Evolutionary conservation across 2,797 vertebrate species (phyloP).

Genomic region (Pseudochirops cupreus): DNA sequence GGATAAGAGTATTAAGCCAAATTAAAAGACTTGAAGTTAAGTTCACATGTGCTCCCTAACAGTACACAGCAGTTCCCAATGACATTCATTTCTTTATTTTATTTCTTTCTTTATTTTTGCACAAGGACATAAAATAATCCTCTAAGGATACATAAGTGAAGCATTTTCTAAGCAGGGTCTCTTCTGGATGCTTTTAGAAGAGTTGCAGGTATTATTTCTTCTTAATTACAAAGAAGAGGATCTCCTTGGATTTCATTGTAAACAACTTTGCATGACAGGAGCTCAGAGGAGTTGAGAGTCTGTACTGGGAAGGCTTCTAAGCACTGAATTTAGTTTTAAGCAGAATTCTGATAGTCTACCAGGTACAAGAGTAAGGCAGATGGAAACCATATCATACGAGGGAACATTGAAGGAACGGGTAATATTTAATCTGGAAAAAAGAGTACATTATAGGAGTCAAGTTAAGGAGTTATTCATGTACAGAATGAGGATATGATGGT

Average conservation of each 20-base stretch:
- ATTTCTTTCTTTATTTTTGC: neutral
- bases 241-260: neutral
- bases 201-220: neutral
- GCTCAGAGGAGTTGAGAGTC: neutral
- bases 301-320: neutral
- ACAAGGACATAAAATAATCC: neutral
- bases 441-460: neutral
- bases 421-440: neutral
- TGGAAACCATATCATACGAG: neutral
- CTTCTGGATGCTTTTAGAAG: neutral
- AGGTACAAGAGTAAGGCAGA: neutral
- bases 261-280: neutral
- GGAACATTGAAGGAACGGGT: neutral
- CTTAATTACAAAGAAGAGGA: neutral
- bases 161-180: neutral
- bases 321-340: neutral
- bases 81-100: neutral
- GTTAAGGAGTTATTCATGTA: neutral
- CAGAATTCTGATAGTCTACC: too few species aligned
- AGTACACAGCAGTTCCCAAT: neutral
- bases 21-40: neutral
- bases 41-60: neutral
- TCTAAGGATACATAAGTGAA: neutral
- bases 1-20: neutral
- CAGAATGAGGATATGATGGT: neutral